Percentiles rank a stretch among this genome's conserved stretches.
phyloP scores from a whole-genome alignment of 2,888 invertebrate species.

The Enoplolaimus lenunculus region DNA sequence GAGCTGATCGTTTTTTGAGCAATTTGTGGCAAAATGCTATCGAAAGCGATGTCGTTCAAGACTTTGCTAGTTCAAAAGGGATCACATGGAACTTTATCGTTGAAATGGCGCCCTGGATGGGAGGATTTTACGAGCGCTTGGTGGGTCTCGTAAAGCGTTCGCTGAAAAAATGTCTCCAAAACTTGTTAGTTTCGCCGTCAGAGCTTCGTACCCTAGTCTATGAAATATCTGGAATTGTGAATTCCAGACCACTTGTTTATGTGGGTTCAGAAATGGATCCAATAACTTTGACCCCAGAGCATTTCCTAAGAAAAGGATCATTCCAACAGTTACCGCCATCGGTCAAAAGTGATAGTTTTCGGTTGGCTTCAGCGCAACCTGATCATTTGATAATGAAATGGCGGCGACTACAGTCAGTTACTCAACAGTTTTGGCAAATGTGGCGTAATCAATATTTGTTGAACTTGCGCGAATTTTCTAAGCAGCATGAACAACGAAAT shows the following conservation, averaged over 20 bases:
- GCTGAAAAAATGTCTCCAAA: background rate
- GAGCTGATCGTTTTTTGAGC: slow-evolving; percentile 35
- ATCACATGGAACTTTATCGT: slow-evolving; percentile 40
- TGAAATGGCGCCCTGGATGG: slow-evolving; percentile 43
- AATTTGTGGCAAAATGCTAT: slow-evolving; percentile 21
- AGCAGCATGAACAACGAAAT: background rate
- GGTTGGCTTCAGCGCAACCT: background rate
- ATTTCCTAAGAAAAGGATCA: background rate
- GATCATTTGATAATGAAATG: background rate
- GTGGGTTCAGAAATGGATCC: slow-evolving; percentile 8
- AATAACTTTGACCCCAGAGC: background rate
- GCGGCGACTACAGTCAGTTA: background rate
- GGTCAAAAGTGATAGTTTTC: background rate
- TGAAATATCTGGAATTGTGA: background rate
- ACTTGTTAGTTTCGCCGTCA: background rate
- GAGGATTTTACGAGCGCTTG: slow-evolving; percentile 44
- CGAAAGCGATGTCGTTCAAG: slow-evolving; percentile 1
- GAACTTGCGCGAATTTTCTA: background rate
- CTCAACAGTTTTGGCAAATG: background rate
- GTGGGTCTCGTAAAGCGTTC: slow-evolving; percentile 38
- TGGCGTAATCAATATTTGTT: background rate
- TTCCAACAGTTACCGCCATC: background rate
- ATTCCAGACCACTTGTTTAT: background rate
- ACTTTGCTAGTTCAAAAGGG: slow-evolving; percentile 13
- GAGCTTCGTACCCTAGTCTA: slow-evolving; percentile 7